Base-by-base conservation (phyloP, 2,888 invertebrate genomes). In the Stomorhina lunata region DNA sequence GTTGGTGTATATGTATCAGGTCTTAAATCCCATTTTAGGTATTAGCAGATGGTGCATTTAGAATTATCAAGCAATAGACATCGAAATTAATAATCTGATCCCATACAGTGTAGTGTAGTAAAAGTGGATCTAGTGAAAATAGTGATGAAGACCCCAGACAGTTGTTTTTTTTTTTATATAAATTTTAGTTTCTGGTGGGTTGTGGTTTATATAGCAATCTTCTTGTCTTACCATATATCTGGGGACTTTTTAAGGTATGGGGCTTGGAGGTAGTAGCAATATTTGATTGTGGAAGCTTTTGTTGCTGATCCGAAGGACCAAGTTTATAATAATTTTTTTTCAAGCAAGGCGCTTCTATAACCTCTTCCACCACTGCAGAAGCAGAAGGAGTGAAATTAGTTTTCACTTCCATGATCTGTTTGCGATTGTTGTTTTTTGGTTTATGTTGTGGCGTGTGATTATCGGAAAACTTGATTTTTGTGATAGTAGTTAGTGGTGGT, bases 271-370 rank as follows among this genome's bases (percentile, higher is more conserved):
- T 43, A 6, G n/a, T 32, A 50, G 37, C 32, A 37, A 57, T 6
- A 10, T 45, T 48, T 6, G 17, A n/a, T 3, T 40, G 37, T 78
- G 57, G 20, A 25, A 20, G 40, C 29, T 9, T 12, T 81, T 84
- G 85, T 86, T 83, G 84, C 84, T 86, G 84, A 85, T 87, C 89
- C 87, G 89, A 87, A 85, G 88, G 89, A 87, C 91, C 90, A 85
- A 89, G 86, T 84, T 88, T 86, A 86, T 89, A 90, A 85, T 87
- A 90, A 40, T 86, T 40, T 83, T 88, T 86, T 77, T 88, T 89
- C 78, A 88, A 86, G 85, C 89, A 87, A 73, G 88, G 86, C 73
- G 89, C 88, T 84, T 87, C 86, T 45, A 88, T 85, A 37, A 85
- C 84, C 79, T 85, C 86, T 83, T 81, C 84, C 25, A 75, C 12